A percentile compares a stretch with the other conserved stretches of the same genome.
These are phyloP conservation scores for Poeciliopsis retropinna DNA, from an alignment of 2,113 vertebrate genomes.

Conservation along the genomic window DNA sequence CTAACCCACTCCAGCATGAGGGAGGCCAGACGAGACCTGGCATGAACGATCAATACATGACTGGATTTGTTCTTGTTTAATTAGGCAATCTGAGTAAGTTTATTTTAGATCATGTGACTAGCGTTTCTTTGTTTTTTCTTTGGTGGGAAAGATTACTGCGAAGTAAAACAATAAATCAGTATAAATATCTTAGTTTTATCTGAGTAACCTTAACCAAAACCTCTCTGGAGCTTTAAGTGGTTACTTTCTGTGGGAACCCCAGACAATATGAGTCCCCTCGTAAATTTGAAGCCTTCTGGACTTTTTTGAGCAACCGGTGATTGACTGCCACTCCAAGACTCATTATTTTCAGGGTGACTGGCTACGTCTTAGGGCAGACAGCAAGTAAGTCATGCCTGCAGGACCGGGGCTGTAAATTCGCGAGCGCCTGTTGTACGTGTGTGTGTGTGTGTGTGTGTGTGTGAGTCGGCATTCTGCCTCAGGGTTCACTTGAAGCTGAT, in stretches of 20 bases:
- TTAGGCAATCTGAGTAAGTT: slow-evolving; percentile 39
- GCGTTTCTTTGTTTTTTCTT: background rate
- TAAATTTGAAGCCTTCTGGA: slow-evolving; percentile 47
- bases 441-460: slow-evolving; percentile 9
- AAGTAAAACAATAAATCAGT: background rate
- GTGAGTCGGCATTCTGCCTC: slow-evolving; percentile 12
- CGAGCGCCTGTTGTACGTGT: background rate
- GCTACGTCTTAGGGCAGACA: slow-evolving; percentile 47
- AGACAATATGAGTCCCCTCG: slow-evolving; percentile 38
- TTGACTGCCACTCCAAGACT: slow-evolving; percentile 53
- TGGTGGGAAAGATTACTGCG: background rate
- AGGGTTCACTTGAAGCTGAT: slow-evolving; percentile 28
- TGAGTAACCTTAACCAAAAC: slow-evolving; percentile 8
- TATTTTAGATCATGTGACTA: slow-evolving; percentile 36
- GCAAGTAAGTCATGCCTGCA: slow-evolving; percentile 59
- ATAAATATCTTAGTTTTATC: slow-evolving; percentile 2
- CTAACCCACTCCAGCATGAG: slow-evolving; percentile 37
- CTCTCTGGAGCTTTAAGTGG: slow-evolving; percentile 5
- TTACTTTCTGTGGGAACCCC: slow-evolving; percentile 34
- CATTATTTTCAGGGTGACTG: slow-evolving; percentile 63
- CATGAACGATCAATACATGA: slow-evolving; percentile 44
- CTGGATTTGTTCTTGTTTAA: slow-evolving; percentile 59
- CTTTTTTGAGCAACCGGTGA: slow-evolving; percentile 41
- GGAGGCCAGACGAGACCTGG: slow-evolving; percentile 51
- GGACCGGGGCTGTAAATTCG: slow-evolving; percentile 59